Evolutionary conservation across 2,113 vertebrate species (phyloP).

Genomic region (Conger conger): DNA sequence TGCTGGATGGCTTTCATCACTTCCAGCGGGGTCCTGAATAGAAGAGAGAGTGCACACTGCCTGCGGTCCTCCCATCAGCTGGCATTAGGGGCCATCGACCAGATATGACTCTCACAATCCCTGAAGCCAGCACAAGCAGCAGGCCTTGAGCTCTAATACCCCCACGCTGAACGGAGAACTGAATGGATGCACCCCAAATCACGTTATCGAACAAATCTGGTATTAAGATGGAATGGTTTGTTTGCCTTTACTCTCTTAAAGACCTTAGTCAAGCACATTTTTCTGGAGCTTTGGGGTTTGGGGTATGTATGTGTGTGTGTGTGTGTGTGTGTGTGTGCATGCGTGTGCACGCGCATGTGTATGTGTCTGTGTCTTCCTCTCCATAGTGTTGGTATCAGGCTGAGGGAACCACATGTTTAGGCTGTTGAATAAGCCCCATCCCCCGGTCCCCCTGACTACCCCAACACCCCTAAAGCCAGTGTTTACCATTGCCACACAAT

Average conservation of each 20-base stretch:
- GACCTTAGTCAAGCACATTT: slow-evolving; percentile 99
- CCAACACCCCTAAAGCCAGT: slow-evolving; percentile 57
- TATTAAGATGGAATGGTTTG: slow-evolving; percentile 97
- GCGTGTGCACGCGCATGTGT: slow-evolving; percentile 50
- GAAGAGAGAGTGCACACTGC: slow-evolving; percentile 72
- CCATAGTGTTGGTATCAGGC: slow-evolving; percentile 33
- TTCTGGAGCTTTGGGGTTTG: slow-evolving; percentile 86
- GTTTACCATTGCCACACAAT: slow-evolving; percentile 72
- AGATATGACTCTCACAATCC: slow-evolving; percentile 97
- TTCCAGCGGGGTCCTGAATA: slow-evolving; percentile 69
- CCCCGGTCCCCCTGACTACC: slow-evolving; percentile 56
- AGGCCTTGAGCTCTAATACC: slow-evolving; percentile 99
- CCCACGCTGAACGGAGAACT: slow-evolving; percentile 81
- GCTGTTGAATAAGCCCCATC: too few species aligned
- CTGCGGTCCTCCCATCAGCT: slow-evolving; percentile 92
- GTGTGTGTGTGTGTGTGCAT: slow-evolving; percentile 51
- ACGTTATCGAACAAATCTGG: slow-evolving; percentile 99
- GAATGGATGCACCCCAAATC: slow-evolving; percentile 99
- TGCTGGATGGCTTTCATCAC: slow-evolving; percentile 65
- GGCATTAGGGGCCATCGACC: slow-evolving; percentile 97
- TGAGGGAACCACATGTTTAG: slow-evolving; percentile 39
- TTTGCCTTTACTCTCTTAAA: slow-evolving; percentile 98
- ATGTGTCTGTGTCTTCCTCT: slow-evolving; percentile 55
- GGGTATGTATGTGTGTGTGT: slow-evolving; percentile 47
- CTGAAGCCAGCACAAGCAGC: slow-evolving; percentile 96